These are phyloP conservation scores for Perccottus glenii DNA, from an alignment of 2,113 vertebrate genomes.

Conservation along the genomic window DNA sequence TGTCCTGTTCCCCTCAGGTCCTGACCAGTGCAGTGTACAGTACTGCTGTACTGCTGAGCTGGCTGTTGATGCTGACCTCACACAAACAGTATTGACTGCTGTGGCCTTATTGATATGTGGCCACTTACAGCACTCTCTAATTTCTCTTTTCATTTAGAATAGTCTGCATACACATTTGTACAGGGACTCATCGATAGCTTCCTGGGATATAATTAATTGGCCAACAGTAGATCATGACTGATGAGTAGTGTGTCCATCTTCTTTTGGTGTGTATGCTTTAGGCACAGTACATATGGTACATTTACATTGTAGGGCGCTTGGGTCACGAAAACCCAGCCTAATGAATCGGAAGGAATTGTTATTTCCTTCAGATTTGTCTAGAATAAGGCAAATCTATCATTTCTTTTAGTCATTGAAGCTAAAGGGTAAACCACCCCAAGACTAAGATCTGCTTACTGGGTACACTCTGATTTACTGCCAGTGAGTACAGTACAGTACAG, in stretches of 20 bases:
- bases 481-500: background rate
- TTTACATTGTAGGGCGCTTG: too few species aligned
- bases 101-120: constrained; percentile 54
- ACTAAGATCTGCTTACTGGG: too few species aligned
- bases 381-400: too few species aligned
- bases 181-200: constrained; percentile 6
- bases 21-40: constrained; percentile 24
- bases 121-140: constrained; percentile 38
- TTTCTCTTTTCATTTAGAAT: constrained; percentile 50
- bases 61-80: constrained; percentile 41
- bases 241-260: background rate
- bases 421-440: too few species aligned
- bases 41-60: constrained; percentile 26
- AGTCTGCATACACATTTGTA: background rate
- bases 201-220: constrained; percentile 5
- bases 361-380: too few species aligned
- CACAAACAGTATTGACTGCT: constrained; percentile 39
- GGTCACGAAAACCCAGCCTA: too few species aligned
- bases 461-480: background rate
- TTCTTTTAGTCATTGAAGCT: too few species aligned
- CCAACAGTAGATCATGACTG: background rate
- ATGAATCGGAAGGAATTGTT: too few species aligned
- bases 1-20: background rate
- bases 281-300: background rate
- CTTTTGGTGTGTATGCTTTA: background rate